Evolutionary conservation across 2,797 vertebrate species (phyloP).

Genomic region (Rhinichthys osculus): DNA sequence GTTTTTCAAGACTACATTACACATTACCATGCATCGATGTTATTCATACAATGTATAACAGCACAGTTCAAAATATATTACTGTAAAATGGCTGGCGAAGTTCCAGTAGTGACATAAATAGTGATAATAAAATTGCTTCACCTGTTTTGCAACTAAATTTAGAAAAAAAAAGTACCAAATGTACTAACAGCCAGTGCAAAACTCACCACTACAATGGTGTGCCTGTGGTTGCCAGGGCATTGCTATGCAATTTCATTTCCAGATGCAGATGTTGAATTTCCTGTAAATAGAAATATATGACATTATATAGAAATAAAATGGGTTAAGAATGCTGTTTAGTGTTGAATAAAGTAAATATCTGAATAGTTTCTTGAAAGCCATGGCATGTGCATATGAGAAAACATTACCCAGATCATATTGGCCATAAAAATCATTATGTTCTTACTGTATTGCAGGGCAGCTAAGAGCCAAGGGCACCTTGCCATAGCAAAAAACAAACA

Average conservation of each 20-base stretch:
- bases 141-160: not conserved
- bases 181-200: not conserved
- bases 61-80: not conserved
- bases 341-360: not conserved
- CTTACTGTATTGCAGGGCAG: slow-evolving; percentile 30
- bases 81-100: not conserved
- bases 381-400: slow-evolving; percentile 4
- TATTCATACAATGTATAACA: not conserved
- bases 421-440: slow-evolving; percentile 56
- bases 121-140: not conserved
- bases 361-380: not conserved
- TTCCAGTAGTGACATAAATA: not conserved
- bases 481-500: slow-evolving; percentile 13
- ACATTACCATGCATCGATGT: not conserved
- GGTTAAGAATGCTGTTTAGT: not conserved
- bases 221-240: not conserved
- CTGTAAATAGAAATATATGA: not conserved
- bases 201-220: not conserved
- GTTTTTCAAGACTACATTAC: not conserved
- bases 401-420: not conserved
- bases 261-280: not conserved
- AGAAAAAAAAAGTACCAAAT: not conserved
- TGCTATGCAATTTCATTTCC: not conserved
- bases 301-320: not conserved
- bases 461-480: slow-evolving; percentile 44